These are phyloP conservation scores for Heliconius sara DNA, from an alignment of 2,888 invertebrate genomes.

Conservation along the genomic window DNA sequence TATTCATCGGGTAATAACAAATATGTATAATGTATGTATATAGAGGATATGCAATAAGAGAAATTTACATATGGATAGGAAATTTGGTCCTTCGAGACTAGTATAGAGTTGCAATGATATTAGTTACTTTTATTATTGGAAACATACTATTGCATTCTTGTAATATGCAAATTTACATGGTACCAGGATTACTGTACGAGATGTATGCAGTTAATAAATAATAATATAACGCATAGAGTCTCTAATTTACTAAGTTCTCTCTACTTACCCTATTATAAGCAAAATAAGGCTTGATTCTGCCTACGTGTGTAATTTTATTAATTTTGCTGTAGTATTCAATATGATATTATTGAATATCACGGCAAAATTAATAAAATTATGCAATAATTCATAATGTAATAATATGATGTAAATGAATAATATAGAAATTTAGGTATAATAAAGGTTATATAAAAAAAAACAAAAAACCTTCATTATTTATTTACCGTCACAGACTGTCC, in stretches of 20 bases:
- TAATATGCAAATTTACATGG: neutral
- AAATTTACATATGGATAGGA: slow-evolving; percentile 56
- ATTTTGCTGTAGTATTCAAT: too few relatives aligned
- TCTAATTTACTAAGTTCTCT: too few relatives aligned
- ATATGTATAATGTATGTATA: slow-evolving; percentile 4
- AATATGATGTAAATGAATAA: neutral
- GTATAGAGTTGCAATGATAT: slow-evolving; percentile 11
- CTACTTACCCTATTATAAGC: too few relatives aligned
- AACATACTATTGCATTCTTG: neutral
- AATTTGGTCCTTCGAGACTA: slow-evolving; percentile 41
- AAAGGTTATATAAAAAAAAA: too few relatives aligned
- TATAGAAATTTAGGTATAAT: neutral
- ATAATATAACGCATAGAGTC: too few relatives aligned
- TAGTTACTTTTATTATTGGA: slow-evolving; percentile 12
- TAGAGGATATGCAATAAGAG: slow-evolving; percentile 45
- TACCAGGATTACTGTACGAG: neutral
- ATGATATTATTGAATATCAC: too few relatives aligned
- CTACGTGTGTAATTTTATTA: too few relatives aligned
- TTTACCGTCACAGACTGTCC: too few relatives aligned
- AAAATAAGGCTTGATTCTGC: too few relatives aligned
- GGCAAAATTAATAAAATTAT: neutral
- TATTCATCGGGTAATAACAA: neutral
- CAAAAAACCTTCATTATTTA: too few relatives aligned
- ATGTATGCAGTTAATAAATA: neutral
- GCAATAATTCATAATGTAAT: too few relatives aligned